A percentile compares a stretch with the other conserved stretches of the same genome.
Evolutionary conservation across 1,140 invertebrate genomes (phyloP).

Genomic region (Ips nitidus): DNA sequence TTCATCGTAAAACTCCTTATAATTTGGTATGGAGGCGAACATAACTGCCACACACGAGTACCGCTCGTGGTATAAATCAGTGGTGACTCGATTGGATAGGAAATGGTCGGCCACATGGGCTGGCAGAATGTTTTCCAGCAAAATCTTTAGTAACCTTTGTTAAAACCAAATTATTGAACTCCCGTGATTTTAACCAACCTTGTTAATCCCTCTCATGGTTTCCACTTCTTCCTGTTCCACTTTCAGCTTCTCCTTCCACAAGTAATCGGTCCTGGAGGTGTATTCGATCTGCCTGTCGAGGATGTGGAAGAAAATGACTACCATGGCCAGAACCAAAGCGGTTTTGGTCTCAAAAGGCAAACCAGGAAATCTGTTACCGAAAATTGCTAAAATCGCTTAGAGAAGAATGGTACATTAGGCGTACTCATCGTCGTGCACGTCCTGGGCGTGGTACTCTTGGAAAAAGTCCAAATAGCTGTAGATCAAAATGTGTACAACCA

Average conservation of each 20-base stretch:
- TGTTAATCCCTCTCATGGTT: constrained; percentile 93
- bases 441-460: constrained; percentile 58
- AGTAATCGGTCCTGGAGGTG: constrained; percentile 82
- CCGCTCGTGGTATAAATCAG: constrained; percentile 92
- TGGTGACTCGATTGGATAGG: constrained; percentile 65
- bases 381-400: background rate
- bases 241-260: constrained; percentile 90
- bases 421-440: constrained; percentile 60
- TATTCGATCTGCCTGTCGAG: constrained; percentile 85
- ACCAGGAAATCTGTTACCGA: constrained; percentile 59
- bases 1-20: constrained; percentile 98
- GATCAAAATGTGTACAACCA: constrained; percentile 64
- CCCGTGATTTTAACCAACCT: constrained; percentile 54
- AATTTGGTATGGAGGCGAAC: constrained; percentile 98
- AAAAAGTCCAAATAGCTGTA: constrained; percentile 65
- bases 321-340: constrained; percentile 63
- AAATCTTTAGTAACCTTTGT: constrained; percentile 56
- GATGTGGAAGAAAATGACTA: constrained; percentile 67
- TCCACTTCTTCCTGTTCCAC: constrained; percentile 94
- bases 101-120: constrained; percentile 95
- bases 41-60: constrained; percentile 95
- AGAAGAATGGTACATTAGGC: constrained; percentile 48
- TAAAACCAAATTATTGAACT: background rate
- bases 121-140: constrained; percentile 95
- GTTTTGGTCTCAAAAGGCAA: constrained; percentile 68